Evolutionary conservation across 2,113 vertebrate genomes (phyloP).

Genomic region (Cettia cetti): DNA sequence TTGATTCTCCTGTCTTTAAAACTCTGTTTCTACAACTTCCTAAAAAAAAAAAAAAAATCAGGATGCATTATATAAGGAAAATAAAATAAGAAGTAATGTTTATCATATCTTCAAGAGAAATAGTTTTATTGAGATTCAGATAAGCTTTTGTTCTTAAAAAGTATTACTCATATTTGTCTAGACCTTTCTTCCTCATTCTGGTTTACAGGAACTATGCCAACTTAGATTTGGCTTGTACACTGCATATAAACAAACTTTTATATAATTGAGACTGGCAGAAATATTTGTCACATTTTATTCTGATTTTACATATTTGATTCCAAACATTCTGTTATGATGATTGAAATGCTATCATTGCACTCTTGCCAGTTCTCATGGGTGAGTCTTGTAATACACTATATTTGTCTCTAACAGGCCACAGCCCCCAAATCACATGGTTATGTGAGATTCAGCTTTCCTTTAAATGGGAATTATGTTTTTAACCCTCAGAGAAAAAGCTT

Average conservation of each 20-base stretch:
- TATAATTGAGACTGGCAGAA: background rate
- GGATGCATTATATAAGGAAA: background rate
- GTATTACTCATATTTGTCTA: background rate
- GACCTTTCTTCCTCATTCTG: background rate
- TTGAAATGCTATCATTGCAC: background rate
- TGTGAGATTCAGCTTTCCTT: background rate
- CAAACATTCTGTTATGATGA: background rate
- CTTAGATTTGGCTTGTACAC: background rate
- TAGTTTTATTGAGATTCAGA: background rate
- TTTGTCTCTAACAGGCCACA: background rate
- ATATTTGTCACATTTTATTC: slow-evolving; percentile 15
- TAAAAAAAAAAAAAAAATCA: background rate
- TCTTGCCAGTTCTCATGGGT: background rate
- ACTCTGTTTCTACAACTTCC: background rate
- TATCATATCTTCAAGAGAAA: background rate
- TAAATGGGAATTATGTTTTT: background rate
- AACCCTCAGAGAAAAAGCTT: background rate
- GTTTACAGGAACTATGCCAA: background rate
- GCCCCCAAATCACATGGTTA: background rate
- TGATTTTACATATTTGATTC: background rate
- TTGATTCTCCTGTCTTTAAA: background rate
- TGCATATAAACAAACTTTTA: background rate
- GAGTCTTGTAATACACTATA: background rate
- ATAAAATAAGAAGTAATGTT: background rate
- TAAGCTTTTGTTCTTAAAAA: background rate